Evolutionary conservation across 2,113 vertebrate species (phyloP).

Genomic region (Pitta sordida): DNA sequence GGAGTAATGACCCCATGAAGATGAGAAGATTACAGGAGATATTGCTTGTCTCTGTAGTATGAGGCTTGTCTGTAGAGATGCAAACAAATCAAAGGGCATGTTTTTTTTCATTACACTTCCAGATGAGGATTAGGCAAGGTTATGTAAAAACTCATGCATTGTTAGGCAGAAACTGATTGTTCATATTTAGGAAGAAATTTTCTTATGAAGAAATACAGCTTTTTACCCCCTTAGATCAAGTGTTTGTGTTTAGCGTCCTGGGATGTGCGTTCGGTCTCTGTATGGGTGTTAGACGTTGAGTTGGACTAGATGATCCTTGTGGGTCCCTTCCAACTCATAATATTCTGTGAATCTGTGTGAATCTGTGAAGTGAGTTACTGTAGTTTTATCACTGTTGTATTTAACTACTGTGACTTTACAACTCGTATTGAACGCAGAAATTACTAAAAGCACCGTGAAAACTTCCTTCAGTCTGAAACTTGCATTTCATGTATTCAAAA

Average conservation of each 20-base stretch:
- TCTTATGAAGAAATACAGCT: neutral
- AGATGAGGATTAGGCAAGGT: neutral
- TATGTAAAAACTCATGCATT: neutral
- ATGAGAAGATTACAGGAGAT: conserved; percentile 3
- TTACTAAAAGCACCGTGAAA: neutral
- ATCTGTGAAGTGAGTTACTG: neutral
- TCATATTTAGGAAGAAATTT: neutral
- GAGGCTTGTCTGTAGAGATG: neutral
- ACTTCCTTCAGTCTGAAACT: neutral
- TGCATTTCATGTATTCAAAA: neutral
- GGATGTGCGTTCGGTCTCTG: no score
- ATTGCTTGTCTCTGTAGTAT: neutral
- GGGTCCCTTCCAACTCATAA: no score
- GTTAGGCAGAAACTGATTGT: neutral
- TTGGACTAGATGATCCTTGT: no score
- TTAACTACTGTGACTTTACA: conserved; percentile 10
- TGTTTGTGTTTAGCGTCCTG: no score
- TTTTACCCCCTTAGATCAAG: neutral
- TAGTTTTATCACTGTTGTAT: neutral
- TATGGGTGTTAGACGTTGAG: no score
- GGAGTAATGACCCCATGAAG: neutral
- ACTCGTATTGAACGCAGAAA: neutral
- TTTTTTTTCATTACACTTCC: conserved; percentile 10
- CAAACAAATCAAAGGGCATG: neutral
- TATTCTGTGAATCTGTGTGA: no score